These are phyloP conservation scores for Apamea crenata DNA, from an alignment of 2,888 invertebrate genomes.

Conservation along the genomic window DNA sequence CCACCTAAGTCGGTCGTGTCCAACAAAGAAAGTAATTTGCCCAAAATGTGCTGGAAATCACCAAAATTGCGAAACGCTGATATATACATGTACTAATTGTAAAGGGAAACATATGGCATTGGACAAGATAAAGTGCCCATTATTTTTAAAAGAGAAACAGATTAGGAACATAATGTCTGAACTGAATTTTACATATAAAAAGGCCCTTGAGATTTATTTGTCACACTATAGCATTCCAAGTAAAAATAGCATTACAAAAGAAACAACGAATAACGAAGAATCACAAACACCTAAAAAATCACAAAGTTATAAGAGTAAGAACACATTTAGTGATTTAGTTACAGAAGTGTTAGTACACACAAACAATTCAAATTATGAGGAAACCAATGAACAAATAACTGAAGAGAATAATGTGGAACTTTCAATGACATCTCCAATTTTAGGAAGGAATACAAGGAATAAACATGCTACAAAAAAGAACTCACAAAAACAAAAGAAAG, in stretches of 20 bases:
- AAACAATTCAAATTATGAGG: background rate
- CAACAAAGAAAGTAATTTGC: no score
- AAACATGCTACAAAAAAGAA: background rate
- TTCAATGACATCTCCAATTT: background rate
- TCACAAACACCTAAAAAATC: background rate
- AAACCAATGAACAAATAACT: background rate
- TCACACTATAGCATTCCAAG: background rate
- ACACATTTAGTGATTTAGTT: background rate
- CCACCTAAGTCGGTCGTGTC: no score
- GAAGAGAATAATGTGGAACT: background rate
- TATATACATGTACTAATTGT: no score
- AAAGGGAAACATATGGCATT: no score
- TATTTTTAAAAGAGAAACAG: background rate
- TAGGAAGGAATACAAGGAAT: background rate
- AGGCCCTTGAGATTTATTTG: background rate
- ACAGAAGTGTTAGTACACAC: background rate
- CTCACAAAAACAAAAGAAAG: background rate
- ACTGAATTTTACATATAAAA: background rate
- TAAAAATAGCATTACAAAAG: background rate
- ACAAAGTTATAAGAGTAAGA: background rate
- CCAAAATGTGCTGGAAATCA: no score
- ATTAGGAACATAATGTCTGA: background rate
- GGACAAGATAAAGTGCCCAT: no score
- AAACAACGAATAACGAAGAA: background rate
- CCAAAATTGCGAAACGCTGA: no score